These are phyloP conservation scores for Alethe castanea DNA, from an alignment of 2,113 vertebrate species.

Conservation along the genomic window DNA sequence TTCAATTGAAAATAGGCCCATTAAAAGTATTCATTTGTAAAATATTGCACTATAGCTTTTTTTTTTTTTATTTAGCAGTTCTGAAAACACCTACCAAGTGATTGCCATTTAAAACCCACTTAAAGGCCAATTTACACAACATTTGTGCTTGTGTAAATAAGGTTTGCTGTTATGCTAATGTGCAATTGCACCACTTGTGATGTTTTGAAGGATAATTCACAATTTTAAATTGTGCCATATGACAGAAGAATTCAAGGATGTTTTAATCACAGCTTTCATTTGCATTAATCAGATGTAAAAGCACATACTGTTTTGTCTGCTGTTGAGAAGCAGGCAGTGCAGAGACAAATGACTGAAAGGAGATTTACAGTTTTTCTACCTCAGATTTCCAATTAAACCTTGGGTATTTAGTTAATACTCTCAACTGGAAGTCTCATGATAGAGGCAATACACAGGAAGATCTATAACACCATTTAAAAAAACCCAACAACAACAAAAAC, in stretches of 20 bases:
- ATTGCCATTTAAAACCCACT: conserved; percentile 48
- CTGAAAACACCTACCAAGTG: conserved; percentile 48
- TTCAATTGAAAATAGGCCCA: conserved; percentile 38
- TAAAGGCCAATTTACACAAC: conserved; percentile 34
- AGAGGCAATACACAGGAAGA: conserved; percentile 21
- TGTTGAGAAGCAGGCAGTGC: background rate
- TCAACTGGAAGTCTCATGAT: conserved; percentile 8
- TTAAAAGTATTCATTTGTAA: conserved; percentile 43
- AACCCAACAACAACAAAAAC: background rate
- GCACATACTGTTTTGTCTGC: background rate
- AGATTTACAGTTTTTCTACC: conserved; percentile 53
- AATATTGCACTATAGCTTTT: conserved; percentile 1
- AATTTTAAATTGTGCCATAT: conserved; percentile 40
- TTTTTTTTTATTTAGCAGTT: conserved; percentile 41
- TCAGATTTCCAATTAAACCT: conserved; percentile 66
- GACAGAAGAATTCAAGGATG: conserved; percentile 46
- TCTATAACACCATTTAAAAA: background rate
- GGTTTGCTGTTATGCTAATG: conserved; percentile 50
- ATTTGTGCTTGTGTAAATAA: conserved; percentile 53
- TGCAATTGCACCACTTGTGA: conserved; percentile 39
- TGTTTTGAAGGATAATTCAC: conserved; percentile 63
- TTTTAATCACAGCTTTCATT: conserved; percentile 53
- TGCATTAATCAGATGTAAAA: conserved; percentile 64
- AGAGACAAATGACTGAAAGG: conserved; percentile 62
- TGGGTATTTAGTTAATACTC: conserved; percentile 58